A percentile compares a stretch with the other conserved stretches of the same genome.
phyloP scores from a whole-genome alignment of 1,140 invertebrate species.

The Brachionus rubens region DNA sequence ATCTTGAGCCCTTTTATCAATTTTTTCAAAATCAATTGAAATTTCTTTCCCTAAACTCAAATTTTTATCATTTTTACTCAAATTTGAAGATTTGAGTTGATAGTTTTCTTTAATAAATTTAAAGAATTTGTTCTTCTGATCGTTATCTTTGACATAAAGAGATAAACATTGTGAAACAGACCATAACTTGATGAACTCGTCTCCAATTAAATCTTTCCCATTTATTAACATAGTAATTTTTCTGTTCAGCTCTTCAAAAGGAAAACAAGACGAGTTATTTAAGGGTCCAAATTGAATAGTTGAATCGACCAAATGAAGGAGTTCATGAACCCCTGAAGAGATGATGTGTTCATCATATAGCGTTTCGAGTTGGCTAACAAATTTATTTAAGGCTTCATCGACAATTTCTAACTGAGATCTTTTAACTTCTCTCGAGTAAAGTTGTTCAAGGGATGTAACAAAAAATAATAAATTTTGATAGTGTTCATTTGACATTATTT shows the following conservation, averaged over 20 bases:
- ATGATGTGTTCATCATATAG: constrained; percentile 12
- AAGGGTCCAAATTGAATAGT: neutral
- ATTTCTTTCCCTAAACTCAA: neutral
- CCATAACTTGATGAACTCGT: constrained; percentile 9
- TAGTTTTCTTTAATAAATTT: constrained; percentile 16
- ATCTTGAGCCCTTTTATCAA: neutral
- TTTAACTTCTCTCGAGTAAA: too few relatives aligned
- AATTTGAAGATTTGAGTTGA: constrained; percentile 11
- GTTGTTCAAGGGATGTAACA: neutral
- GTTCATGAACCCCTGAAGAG: neutral
- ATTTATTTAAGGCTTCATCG: constrained; percentile 19
- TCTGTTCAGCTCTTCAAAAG: constrained; percentile 8
- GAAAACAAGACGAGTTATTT: neutral
- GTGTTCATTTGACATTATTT: neutral
- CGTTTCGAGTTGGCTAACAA: neutral
- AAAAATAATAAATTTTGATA: neutral
- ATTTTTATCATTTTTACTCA: neutral
- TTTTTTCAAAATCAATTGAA: neutral
- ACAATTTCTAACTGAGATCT: too few relatives aligned
- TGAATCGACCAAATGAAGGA: constrained; percentile 5
- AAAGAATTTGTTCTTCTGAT: neutral
- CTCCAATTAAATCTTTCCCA: constrained; percentile 7
- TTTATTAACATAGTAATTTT: neutral
- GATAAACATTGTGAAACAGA: neutral
- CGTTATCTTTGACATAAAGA: neutral